These are phyloP conservation scores for Gopherus flavomarginatus DNA, from an alignment of 2,113 vertebrate species.

Conservation along the genomic window DNA sequence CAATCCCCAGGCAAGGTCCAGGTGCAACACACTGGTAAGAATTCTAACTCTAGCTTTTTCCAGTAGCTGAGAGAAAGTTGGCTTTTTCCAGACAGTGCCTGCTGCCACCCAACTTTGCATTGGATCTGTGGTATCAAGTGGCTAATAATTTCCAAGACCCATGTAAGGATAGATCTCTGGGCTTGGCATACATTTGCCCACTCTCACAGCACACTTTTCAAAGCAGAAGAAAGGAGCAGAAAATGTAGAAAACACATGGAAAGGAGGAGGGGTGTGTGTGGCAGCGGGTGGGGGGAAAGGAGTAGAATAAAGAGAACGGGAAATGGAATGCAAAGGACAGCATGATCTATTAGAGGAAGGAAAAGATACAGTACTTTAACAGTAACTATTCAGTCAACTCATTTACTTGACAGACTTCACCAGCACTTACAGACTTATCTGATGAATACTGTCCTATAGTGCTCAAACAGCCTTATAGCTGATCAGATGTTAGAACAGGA, in stretches of 20 bases:
- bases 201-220: too few species aligned
- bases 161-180: neutral
- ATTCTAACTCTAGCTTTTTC: neutral
- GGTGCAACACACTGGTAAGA: neutral
- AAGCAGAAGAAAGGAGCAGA: neutral
- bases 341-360: neutral
- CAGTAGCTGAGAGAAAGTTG: neutral
- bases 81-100: slow-evolving; percentile 23
- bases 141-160: neutral
- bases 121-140: neutral
- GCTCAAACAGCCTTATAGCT: neutral
- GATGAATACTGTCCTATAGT: neutral
- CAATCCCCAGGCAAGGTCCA: neutral
- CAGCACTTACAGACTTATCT: too few species aligned
- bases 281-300: neutral
- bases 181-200: neutral
- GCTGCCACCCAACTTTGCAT: neutral
- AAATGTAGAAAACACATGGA: neutral
- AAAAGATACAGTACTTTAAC: neutral
- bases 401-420: neutral
- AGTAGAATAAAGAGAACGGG: neutral
- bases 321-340: neutral
- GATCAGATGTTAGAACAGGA: neutral
- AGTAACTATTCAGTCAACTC: neutral
- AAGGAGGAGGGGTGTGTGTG: neutral